Evolutionary conservation across 2,888 invertebrate species (phyloP).

Genomic region (Danaus chrysippus): DNA sequence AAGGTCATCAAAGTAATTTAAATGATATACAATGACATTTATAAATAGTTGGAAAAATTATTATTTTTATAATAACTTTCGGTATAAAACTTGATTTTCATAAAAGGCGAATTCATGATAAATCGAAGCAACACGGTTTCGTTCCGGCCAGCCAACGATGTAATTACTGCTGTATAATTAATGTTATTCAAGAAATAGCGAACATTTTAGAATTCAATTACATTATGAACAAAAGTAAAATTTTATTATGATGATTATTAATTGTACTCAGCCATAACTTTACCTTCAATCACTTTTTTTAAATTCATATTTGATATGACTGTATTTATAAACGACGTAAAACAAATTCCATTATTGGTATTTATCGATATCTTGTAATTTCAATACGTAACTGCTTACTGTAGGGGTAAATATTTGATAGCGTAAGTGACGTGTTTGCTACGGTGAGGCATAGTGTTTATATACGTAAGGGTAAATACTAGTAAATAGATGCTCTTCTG

Average conservation of each 20-base stretch:
- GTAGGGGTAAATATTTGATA: constrained; percentile 9
- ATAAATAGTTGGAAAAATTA: no score
- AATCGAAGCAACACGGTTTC: constrained; percentile 21
- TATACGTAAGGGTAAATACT: constrained; percentile 17
- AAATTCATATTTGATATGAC: no score
- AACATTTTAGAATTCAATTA: constrained; percentile 19
- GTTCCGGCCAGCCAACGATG: constrained; percentile 16
- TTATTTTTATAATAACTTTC: no score
- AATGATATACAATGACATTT: no score
- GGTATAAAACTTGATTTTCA: not conserved
- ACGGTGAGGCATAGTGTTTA: constrained; percentile 17
- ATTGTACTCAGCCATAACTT: not conserved
- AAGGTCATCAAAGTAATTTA: no score
- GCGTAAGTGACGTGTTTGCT: constrained; percentile 26
- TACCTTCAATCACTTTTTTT: no score
- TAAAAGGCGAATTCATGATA: constrained; percentile 2
- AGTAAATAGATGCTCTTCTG: constrained; percentile 3
- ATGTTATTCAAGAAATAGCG: constrained; percentile 6
- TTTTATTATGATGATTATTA: not conserved
- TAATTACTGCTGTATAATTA: constrained; percentile 21
- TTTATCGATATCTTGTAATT: constrained; percentile 2
- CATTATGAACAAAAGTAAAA: not conserved
- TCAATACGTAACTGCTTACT: not conserved
- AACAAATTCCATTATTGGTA: not conserved
- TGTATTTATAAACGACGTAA: no score